Conservation (phyloP, 1,140 invertebrate species). For the Drosophila sechellia region DNA sequence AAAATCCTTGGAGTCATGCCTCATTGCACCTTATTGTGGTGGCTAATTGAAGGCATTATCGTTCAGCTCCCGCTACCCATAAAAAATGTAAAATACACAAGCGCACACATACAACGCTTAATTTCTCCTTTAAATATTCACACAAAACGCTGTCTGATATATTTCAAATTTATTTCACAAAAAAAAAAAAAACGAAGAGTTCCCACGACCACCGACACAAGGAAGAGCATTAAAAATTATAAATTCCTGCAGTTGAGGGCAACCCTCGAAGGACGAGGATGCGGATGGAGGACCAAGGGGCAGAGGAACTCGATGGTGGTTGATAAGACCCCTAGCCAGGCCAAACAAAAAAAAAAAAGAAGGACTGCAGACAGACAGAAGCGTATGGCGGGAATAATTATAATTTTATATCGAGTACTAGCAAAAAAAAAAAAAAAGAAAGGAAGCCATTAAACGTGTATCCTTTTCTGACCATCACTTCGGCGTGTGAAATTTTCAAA, state of each 20-base stretch:
- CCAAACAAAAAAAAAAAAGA: constrained; percentile 8
- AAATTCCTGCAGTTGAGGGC: constrained; percentile 62
- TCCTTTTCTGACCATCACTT: constrained; percentile 57
- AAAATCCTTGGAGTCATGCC: constrained; percentile 14
- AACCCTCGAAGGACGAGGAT: constrained; percentile 59
- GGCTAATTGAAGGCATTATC: constrained; percentile 52
- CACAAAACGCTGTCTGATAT: constrained; percentile 41
- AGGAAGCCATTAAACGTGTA: constrained; percentile 72
- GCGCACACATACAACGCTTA: constrained; percentile 12
- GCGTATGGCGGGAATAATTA: constrained; percentile 75
- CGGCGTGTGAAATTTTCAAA: constrained; percentile 57
- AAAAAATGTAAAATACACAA: constrained; percentile 24
- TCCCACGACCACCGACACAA: constrained; percentile 69
- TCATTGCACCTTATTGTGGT: constrained; percentile 34
- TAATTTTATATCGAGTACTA: constrained; percentile 77
- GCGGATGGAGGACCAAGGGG: constrained; percentile 16
- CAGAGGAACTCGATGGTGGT: constrained; percentile 44
- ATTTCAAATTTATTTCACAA: constrained; percentile 39
- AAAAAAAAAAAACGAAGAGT: constrained; percentile 49
- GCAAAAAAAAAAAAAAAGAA: constrained; percentile 18
- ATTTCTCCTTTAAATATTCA: constrained; percentile 62
- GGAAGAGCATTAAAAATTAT: constrained; percentile 57
- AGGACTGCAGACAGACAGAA: constrained; percentile 41
- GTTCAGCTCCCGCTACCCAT: constrained; percentile 37
- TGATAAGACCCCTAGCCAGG: constrained; percentile 39